Evolutionary conservation across 2,888 invertebrate genomes (phyloP), one percentile per base, ranked within the genome.

Genomic region (Acrobasis suavella): DNA sequence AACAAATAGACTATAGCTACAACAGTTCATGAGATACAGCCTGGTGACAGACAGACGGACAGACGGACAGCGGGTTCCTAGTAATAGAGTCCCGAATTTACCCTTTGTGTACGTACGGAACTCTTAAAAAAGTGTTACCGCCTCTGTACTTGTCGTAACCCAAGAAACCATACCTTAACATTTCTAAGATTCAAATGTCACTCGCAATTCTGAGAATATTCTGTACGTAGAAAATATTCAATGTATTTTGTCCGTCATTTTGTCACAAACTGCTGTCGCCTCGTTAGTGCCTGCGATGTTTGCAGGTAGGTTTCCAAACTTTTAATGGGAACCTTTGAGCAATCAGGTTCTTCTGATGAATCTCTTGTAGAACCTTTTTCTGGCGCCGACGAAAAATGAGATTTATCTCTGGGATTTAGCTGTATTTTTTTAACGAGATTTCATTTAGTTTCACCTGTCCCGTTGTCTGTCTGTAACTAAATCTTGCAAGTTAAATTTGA

Each of bases 151-250:
- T 32, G 32, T 32, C 14, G 46, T 46, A 22, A 5, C 1, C 22
- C 17, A 51, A 51, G 56, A n/a, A 50, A 49, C 42, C 12, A 17
- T 17, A 42, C 56, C 56, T 56, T 56, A 46, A 42, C 42, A 15
- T 46, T 60, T 60, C 17, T 22, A 60, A 50, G 50, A 50, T 50
- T 50, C 39, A 60, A 60, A 56, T 46, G 42, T 17, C 12, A 14
- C 9, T 17, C 16, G 17, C 56, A 46, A 56, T 56, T 56, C 42
- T 39, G 56, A 16, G 32, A 32, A 22, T 32, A 5, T 32, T 55
- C 12, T 39, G 39, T 39, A 55, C n/a, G 15, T 55, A 55, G 15
- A 15, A 8, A 15, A 15, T 15, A 38, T 1, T 55, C 9, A 37
- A 2, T n/a, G 38, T 37, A 56, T 56, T 42, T 56, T 56, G 46